Conservation (phyloP, 2,113 vertebrate genomes). For the Entomyzon cyanotis region DNA sequence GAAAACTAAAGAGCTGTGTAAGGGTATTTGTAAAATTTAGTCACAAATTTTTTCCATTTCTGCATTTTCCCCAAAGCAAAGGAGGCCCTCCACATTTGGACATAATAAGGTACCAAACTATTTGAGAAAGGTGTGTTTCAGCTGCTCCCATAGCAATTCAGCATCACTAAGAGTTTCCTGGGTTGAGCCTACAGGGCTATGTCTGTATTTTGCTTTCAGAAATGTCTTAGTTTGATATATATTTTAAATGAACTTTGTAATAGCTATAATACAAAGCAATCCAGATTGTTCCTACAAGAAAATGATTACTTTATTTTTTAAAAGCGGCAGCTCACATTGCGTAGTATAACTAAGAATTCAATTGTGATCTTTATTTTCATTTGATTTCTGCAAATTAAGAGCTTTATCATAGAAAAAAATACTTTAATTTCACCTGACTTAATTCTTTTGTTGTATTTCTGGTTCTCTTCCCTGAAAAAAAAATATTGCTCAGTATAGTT, state of each 20-base stretch:
- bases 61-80: neutral
- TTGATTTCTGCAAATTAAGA: neutral
- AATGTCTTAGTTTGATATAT: neutral
- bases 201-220: neutral
- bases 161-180: neutral
- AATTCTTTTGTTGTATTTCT: neutral
- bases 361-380: neutral
- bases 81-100: neutral
- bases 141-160: neutral
- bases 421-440: neutral
- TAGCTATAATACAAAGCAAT: neutral
- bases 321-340: neutral
- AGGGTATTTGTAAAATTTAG: neutral
- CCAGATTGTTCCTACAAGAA: neutral
- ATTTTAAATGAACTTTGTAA: neutral
- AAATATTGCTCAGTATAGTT: neutral
- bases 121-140: neutral
- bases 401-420: neutral
- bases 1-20: neutral
- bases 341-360: neutral
- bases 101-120: neutral
- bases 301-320: neutral
- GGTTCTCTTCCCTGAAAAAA: neutral
- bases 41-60: neutral
- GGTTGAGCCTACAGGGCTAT: neutral